phyloP scores from a whole-genome alignment of 2,888 invertebrate species.

The Geophilus truncorum region DNA sequence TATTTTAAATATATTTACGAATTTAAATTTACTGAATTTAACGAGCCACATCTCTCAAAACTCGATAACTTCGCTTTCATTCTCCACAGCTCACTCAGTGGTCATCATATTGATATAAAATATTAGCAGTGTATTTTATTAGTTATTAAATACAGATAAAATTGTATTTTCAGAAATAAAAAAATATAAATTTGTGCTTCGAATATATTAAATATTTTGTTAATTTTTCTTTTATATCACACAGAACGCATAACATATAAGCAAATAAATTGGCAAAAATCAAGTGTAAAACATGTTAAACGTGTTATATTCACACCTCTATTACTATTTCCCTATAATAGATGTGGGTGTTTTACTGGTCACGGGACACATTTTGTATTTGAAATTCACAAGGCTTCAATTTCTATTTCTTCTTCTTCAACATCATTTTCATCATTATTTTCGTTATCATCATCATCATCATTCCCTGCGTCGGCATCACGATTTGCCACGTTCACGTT shows the following conservation, averaged over 20 bases:
- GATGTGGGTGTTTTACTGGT: background rate
- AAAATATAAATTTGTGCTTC: background rate
- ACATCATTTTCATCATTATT: constrained; percentile 34
- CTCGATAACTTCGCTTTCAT: background rate
- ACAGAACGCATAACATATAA: too few species aligned
- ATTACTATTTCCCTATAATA: background rate
- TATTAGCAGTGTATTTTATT: background rate
- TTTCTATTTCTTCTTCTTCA: constrained; percentile 10
- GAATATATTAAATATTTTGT: background rate
- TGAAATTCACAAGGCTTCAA: background rate
- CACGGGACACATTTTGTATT: background rate
- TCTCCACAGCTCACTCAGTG: background rate
- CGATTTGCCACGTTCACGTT: constrained; percentile 55
- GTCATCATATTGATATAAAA: background rate
- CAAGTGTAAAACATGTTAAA: background rate
- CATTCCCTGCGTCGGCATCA: constrained; percentile 31
- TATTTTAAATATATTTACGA: background rate
- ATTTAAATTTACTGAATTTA: too few species aligned
- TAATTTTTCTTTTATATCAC: too few species aligned
- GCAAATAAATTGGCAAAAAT: background rate
- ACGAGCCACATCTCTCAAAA: too few species aligned
- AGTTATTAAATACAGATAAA: background rate
- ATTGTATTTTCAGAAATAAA: background rate
- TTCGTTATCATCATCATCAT: constrained; percentile 32
- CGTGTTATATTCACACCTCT: background rate